A percentile compares a stretch with the other conserved stretches of the same genome.
Evolutionary conservation across 2,888 invertebrate genomes (phyloP).

Genomic region (Cyaniris semiargus): DNA sequence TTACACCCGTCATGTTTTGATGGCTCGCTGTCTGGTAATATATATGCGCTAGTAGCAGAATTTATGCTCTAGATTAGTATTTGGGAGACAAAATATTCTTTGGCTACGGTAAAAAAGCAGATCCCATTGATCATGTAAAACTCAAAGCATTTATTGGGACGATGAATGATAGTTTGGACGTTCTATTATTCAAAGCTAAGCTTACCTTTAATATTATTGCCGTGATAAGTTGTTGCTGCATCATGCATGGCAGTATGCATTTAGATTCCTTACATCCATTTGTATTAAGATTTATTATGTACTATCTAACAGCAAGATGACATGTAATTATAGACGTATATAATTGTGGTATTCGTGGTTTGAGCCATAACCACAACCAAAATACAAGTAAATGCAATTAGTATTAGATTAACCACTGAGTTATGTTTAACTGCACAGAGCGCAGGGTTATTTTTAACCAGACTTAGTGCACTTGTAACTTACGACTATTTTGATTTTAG

Average conservation of each 20-base stretch:
- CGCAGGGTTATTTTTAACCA: slow-evolving; percentile 15
- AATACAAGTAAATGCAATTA: slow-evolving; percentile 2
- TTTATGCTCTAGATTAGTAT: not conserved
- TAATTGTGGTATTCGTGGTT: not conserved
- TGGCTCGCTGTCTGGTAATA: not conserved
- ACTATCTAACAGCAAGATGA: too few relatives aligned
- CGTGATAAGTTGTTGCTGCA: too few relatives aligned
- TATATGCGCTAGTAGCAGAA: not conserved
- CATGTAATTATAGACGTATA: too few relatives aligned
- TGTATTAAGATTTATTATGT: too few relatives aligned
- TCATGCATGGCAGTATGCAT: too few relatives aligned
- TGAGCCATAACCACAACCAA: not conserved
- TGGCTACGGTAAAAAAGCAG: not conserved
- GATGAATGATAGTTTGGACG: too few relatives aligned
- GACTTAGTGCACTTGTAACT: slow-evolving; percentile 19
- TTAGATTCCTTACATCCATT: too few relatives aligned
- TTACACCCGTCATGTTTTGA: slow-evolving; percentile 14
- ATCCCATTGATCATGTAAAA: too few relatives aligned
- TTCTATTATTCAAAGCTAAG: too few relatives aligned
- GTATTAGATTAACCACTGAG: slow-evolving; percentile 19
- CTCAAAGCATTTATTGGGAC: too few relatives aligned
- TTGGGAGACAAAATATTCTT: not conserved
- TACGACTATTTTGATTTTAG: slow-evolving; percentile 5
- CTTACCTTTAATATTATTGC: too few relatives aligned
- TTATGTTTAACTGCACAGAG: slow-evolving; percentile 13